Base-by-base conservation (phyloP, 1,140 invertebrate species). In the Coptotermes formosanus region DNA sequence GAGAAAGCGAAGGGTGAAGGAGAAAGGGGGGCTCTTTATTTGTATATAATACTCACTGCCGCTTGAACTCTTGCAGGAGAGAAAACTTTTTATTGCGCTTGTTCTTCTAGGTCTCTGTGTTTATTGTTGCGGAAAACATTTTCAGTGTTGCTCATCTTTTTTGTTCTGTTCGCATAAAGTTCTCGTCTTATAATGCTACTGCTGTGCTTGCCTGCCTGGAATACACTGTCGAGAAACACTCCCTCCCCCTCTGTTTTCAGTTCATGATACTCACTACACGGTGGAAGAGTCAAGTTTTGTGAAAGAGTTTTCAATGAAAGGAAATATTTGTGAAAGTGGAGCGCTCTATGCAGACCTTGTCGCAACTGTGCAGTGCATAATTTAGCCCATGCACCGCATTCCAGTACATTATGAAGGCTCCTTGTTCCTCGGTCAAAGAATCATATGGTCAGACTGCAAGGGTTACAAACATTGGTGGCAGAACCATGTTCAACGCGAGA, bases 121-220 rank as follows among this genome's bases (percentile, higher is more conserved):
- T 75, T 75, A 75, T 75, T 75, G 64, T 30, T 25, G 64, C n/a
- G 64, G 64, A 75, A 64, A 75, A 75, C 64, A 75, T 75, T 75
- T 75, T 75, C 64, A 75, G 64, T 30, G 64, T 30, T 75, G 64
- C 64, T 75, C n/a, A 25, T 75, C 64, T 75, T n/a, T 75, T 75
- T 30, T 75, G 25, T 75, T 75, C 64, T n/a, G 64, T 30, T 75
- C 64, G 25, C 64, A 75, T 75, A 75, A 75, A 30, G n/a, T 30
- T 75, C 25, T 16, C 64, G 55, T 23, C 3, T 59, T 59, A 59
- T 59, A 59, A 59, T 59, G 55, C 55, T 59, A 23, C 55, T 59
- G 64, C 25, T 30, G 25, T 75, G 64, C 59, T 64, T 64, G 59
- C 21, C 59, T 75, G 64, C 25, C 64, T 30, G 64, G 64, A 75